Evolutionary conservation across 2,888 invertebrate genomes (phyloP), one percentile per base, ranked within the genome.

Genomic region (Drosophila mulleri): DNA sequence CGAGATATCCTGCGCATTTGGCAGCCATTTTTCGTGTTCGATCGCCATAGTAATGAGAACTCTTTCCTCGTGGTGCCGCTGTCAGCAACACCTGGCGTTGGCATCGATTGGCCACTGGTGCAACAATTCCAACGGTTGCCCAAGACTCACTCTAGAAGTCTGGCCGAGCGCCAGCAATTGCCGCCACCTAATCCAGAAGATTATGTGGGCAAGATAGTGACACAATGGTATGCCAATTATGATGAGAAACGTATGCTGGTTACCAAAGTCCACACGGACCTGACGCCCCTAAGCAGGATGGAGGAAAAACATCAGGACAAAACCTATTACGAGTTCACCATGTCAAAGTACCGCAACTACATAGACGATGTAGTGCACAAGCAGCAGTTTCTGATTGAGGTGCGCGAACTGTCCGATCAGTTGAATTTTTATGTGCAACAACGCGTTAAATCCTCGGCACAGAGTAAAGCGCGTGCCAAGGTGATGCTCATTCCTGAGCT

Each of bases 401-500:
- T 98, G 2, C 96, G 96, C 16, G 80, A 89, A 9, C 48, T 93
- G 3, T 91, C 92, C 1, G 80, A 88, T 35, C 89, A 91, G 72
- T 80, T 80, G 12, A 94, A 94, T 59, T 90, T 90, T 58, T 91
- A 92, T 54, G 77, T 91, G 3, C 90, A 91, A 67, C 84, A 91
- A n/a, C 73, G 77, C 4, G 75, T 77, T 0, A 92, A 72, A 88
- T 89, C 61, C 20, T 90, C 91, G 9, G 93, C 70, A 92, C 92
- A 65, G 12, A 81, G 61, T 70, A 92, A 92, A 42, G 58, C 78
- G 0, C 75, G 81, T 2, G 95, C 78, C 89, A 92, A 69, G 0
- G 95, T 97, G 79, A 94, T 96, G 66, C 94, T 99, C 50, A 94
- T 99, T 14, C 98, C 99, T 0, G 99, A 99, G 93, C 94, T 98